These are phyloP conservation scores for Uloborus plumipes DNA, from an alignment of 2,888 invertebrate species.

Conservation along the genomic window DNA sequence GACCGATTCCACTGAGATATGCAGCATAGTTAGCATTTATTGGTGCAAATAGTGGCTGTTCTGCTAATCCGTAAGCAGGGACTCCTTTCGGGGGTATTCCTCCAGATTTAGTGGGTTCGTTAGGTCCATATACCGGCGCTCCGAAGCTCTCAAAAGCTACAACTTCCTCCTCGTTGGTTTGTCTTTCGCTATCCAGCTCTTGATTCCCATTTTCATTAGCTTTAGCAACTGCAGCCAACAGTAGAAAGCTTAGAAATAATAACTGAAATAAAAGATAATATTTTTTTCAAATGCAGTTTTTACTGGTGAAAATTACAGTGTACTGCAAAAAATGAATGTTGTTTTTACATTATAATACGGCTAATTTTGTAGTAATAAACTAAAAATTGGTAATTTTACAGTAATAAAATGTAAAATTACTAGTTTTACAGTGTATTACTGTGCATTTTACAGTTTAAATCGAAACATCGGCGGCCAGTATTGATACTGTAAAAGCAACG, in stretches of 20 bases:
- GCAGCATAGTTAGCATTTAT: constrained; percentile 17
- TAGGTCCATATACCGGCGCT: constrained; percentile 26
- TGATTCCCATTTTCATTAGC: neutral
- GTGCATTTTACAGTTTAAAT: no score
- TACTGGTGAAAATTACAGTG: no score
- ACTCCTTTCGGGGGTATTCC: constrained; percentile 9
- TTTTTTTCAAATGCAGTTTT: no score
- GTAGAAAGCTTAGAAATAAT: constrained; percentile 2
- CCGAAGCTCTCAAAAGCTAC: constrained; percentile 37
- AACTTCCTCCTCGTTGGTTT: constrained; percentile 10
- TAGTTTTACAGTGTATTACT: no score
- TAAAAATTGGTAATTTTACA: no score
- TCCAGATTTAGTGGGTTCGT: neutral
- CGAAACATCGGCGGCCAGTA: no score
- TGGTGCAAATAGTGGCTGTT: neutral
- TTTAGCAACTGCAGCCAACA: constrained; percentile 1
- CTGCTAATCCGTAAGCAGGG: constrained; percentile 2
- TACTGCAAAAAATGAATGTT: no score
- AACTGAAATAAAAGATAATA: constrained; percentile 7
- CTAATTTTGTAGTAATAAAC: no score
- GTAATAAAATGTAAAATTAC: no score
- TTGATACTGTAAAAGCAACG: no score
- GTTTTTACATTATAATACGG: no score
- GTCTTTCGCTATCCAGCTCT: neutral
- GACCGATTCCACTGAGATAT: constrained; percentile 24